Percentiles rank a stretch among this genome's conserved stretches.
phyloP scores from a whole-genome alignment of 2,113 vertebrate genomes.

The Vidua chalybeata region DNA sequence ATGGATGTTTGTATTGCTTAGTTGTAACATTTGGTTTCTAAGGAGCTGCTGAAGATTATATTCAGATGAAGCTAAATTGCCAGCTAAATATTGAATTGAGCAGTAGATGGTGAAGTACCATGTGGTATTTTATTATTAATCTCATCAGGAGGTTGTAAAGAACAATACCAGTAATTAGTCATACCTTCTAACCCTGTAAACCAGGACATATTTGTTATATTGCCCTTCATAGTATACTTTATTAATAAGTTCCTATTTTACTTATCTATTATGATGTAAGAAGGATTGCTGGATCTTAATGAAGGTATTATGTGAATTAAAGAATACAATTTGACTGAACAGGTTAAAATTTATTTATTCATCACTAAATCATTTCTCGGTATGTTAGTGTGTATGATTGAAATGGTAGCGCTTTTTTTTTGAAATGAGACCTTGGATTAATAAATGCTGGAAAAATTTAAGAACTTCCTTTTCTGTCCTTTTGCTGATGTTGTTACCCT shows the following conservation, averaged over 20 bases:
- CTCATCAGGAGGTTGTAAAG: conserved; percentile 36
- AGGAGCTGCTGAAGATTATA: not conserved
- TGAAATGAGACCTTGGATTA: not conserved
- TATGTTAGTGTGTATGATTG: not conserved
- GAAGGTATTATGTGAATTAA: conserved; percentile 1
- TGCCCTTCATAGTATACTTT: not conserved
- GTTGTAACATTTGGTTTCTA: not conserved
- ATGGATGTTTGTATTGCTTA: not conserved
- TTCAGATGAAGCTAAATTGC: conserved; percentile 28
- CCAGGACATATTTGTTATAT: not conserved
- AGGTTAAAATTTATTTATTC: not conserved
- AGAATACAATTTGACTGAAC: not conserved
- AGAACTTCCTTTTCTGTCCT: not conserved
- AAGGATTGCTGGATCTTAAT: not conserved
- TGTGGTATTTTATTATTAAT: conserved; percentile 49
- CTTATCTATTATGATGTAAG: not conserved
- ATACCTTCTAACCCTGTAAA: conserved; percentile 18
- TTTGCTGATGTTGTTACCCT: not conserved
- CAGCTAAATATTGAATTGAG: conserved; percentile 36
- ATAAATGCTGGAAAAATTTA: not conserved
- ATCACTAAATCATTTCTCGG: not conserved
- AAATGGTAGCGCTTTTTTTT: not conserved
- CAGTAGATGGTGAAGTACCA: not conserved
- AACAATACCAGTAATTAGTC: conserved; percentile 47
- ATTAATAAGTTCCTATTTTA: conserved; percentile 31